A percentile compares a stretch with the other conserved stretches of the same genome.
These are phyloP conservation scores for Apus apus DNA, from an alignment of 2,113 vertebrate genomes.

Conservation along the genomic window DNA sequence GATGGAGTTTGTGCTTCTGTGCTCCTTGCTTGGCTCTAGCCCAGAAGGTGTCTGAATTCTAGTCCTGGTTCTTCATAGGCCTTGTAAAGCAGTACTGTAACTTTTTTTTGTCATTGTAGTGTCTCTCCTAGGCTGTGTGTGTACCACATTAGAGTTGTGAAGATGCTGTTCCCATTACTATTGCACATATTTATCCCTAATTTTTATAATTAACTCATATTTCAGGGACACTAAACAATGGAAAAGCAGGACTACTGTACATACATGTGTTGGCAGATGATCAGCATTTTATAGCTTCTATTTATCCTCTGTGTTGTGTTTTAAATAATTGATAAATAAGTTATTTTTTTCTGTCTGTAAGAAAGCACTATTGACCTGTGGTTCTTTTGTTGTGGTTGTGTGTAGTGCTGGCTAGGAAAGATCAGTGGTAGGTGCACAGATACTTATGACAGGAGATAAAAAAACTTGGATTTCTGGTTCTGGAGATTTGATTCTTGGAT, in stretches of 20 bases:
- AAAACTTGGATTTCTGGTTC: neutral
- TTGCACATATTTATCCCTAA: neutral
- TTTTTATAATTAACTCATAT: neutral
- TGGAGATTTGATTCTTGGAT: neutral
- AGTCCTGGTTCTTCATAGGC: neutral
- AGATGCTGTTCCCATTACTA: neutral
- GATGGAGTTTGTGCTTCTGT: neutral
- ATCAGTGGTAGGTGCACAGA: neutral
- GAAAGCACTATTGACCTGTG: neutral
- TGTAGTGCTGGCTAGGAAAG: neutral
- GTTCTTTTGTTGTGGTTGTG: neutral
- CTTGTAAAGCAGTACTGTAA: neutral
- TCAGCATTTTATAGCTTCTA: neutral
- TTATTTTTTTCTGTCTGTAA: neutral
- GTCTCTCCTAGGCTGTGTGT: neutral
- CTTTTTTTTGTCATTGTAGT: neutral
- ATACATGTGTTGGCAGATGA: neutral
- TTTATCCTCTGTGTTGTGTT: neutral
- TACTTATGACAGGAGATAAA: neutral
- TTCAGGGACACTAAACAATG: neutral
- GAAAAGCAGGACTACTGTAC: neutral
- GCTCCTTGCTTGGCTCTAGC: neutral
- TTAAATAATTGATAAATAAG: neutral
- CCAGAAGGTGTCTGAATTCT: neutral
- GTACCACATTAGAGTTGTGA: neutral